Base-by-base conservation (phyloP, 2,888 invertebrate genomes). In the Ganaspis brasiliensis region DNA sequence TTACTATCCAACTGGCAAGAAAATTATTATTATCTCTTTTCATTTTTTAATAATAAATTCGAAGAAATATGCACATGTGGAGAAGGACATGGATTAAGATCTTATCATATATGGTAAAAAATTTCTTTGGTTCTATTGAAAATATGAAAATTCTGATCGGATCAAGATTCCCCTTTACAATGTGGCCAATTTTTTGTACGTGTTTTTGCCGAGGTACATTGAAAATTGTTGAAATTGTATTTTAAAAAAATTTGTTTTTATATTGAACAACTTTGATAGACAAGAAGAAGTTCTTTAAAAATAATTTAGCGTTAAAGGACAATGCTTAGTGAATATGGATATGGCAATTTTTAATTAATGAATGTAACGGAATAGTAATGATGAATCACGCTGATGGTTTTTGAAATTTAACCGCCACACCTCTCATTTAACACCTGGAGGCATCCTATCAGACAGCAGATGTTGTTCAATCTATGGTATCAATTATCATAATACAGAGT, bases 401-500 rank as follows among this genome's bases (percentile, higher is more conserved):
- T n/a, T 26, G 5, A 67, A 67, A 67, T 40, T 37, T 67, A 40
- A 67, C n/a, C 21, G 37, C 21, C 12, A 40, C 61, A 37, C 45
- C 45, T 21, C 45, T 67, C 24, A 67, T 67, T 45, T 67, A 67
- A 67, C 67, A 67, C 67, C 67, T 67, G 67, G 67, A 67, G n/a
- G n/a, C 45, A 21, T 24, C n/a, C 21, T 45, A 67, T 67, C 67
- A 67, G 40, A 67, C 14, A 67, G 67, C 67, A 67, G 45, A 67
- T 67, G 67, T 45, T 67, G n/a, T 45, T 14, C 24, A 63, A 63
- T 63, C 63, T 63, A 67, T 67, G 63, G 37, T 67, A 67, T 67
- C 45, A 67, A 67, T 67, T 67, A 67, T 67, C 8, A 24, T 67
- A 67, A 67, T 19, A 24, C 45, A 14, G 24, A 24, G 45, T 63